A percentile compares a stretch with the other conserved stretches of the same genome.
These are phyloP conservation scores for Trachelus tabidus DNA, from an alignment of 2,888 invertebrate species.

Conservation along the genomic window DNA sequence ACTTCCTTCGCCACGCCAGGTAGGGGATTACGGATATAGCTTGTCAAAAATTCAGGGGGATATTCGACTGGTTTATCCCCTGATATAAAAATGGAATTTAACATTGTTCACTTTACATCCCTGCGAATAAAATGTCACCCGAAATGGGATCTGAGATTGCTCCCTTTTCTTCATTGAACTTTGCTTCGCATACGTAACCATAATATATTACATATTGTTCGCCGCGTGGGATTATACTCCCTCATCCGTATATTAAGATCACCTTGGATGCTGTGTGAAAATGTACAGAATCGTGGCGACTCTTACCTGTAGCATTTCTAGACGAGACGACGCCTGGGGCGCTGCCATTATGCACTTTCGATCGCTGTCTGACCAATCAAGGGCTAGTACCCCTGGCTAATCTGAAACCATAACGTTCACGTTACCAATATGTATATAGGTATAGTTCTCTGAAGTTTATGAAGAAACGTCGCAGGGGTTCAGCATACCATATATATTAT, in stretches of 20 bases:
- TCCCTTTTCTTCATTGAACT: background rate
- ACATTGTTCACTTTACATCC: background rate
- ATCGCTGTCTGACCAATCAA: slow-evolving; percentile 1
- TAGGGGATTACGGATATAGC: background rate
- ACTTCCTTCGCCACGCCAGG: background rate
- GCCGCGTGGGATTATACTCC: background rate
- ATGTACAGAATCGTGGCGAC: background rate
- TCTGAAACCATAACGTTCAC: background rate
- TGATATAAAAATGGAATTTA: background rate
- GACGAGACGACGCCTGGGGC: slow-evolving; percentile 59
- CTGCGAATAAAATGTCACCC: background rate
- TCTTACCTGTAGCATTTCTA: slow-evolving; percentile 60
- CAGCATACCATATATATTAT: no score
- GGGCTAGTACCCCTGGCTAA: background rate
- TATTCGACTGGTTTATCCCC: background rate
- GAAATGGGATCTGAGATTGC: background rate
- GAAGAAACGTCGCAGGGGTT: no score
- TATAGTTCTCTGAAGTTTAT: no score
- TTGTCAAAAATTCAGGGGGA: background rate
- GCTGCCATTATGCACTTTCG: slow-evolving; percentile 46
- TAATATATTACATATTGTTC: background rate
- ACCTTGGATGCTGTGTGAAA: background rate
- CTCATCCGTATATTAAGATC: background rate
- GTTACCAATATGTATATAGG: background rate
- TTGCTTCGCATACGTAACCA: background rate